These are phyloP conservation scores for Cephalopterus ornatus DNA, from an alignment of 2,113 vertebrate species.

Conservation along the genomic window DNA sequence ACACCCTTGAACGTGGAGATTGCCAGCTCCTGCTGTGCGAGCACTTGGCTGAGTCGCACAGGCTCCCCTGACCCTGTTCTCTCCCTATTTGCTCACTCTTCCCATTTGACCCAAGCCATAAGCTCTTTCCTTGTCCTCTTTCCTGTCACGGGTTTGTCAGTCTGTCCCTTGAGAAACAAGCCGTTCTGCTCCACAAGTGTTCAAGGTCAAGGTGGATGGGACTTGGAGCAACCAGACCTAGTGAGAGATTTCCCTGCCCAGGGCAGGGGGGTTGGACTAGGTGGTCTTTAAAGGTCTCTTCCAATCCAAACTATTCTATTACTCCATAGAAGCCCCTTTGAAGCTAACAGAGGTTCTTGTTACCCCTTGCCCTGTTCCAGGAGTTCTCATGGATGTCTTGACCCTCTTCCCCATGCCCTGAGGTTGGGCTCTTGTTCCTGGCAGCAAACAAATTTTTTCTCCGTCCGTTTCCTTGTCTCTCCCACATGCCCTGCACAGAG, in stretches of 20 bases:
- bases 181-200: neutral
- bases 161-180: neutral
- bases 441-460: neutral
- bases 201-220: neutral
- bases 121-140: neutral
- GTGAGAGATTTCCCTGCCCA: neutral
- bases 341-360: neutral
- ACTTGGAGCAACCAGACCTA: neutral
- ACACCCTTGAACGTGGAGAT: fast-evolving
- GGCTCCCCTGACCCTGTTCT: neutral
- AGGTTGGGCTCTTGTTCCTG: neutral
- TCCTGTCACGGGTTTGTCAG: neutral
- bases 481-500: neutral
- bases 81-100: neutral
- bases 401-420: neutral
- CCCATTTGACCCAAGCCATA: neutral
- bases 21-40: neutral
- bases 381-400: neutral
- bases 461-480: neutral
- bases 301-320: neutral
- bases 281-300: neutral
- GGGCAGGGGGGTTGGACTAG: neutral
- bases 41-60: fast-evolving
- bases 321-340: neutral
- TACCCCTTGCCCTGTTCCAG: neutral